Evolutionary conservation across 1,140 invertebrate genomes (phyloP).

Genomic region (Oryzaephilus surinamensis): DNA sequence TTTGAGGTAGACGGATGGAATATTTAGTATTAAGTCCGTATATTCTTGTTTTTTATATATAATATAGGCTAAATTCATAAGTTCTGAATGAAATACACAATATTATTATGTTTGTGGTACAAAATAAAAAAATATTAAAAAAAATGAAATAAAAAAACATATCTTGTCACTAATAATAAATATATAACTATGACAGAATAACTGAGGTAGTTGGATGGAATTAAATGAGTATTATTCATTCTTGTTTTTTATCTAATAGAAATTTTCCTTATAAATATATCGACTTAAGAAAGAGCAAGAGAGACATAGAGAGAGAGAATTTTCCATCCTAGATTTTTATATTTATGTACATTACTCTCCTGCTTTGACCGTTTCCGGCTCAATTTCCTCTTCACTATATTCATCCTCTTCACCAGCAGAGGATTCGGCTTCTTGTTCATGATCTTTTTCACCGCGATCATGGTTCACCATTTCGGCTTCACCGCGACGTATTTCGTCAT

Average conservation of each 20-base stretch:
- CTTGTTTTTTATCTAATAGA: neutral
- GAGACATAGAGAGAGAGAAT: too few species aligned
- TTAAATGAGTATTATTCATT: conserved; percentile 25
- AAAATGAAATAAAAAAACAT: conserved; percentile 3
- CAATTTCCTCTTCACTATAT: conserved; percentile 34
- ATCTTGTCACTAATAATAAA: conserved; percentile 11
- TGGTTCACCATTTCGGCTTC: conserved; percentile 28
- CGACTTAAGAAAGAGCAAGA: conserved; percentile 18
- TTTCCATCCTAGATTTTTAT: conserved; percentile 15
- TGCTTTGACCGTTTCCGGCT: conserved; percentile 31
- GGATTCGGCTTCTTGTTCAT: conserved; percentile 28
- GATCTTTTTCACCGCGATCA: conserved; percentile 9
- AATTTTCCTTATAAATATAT: too few species aligned
- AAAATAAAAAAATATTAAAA: neutral
- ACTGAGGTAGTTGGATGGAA: conserved; percentile 38
- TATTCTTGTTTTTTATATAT: too few species aligned
- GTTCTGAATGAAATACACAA: too few species aligned
- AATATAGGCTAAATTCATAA: too few species aligned
- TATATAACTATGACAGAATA: conserved; percentile 16
- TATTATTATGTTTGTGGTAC: too few species aligned
- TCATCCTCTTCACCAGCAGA: conserved; percentile 33
- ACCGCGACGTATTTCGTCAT: conserved; percentile 28
- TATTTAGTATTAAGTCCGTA: conserved; percentile 22
- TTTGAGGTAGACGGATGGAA: conserved; percentile 38
- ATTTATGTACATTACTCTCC: conserved; percentile 24